Base-by-base conservation (phyloP, 2,797 vertebrate species). In the Thaleichthys pacificus region DNA sequence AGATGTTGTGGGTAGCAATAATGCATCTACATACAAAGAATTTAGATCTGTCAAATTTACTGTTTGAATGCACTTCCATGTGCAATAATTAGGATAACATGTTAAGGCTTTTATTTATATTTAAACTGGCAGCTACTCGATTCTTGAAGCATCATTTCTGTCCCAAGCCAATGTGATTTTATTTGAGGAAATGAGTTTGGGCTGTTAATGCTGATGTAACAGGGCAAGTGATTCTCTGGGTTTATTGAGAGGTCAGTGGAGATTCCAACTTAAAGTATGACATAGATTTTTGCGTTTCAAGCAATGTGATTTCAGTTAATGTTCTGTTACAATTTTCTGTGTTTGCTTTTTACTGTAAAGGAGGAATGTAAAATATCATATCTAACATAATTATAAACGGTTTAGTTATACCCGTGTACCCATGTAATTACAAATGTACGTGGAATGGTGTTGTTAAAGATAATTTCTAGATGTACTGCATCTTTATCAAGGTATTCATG, bases 131-230 rank as follows among this genome's bases (percentile, higher is more conserved):
- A 4, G 68, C 8, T 7, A 32, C 17, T 5, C 11, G 54, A 42
- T 49, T 35, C 21, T 19, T 1, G 42, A 32, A 15, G 47, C 4
- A 67, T 76, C 61, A 80, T 77, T 78, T 24, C 73, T 68, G 73
- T 60, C 56, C 73, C 5, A 1, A 15, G 69, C 63, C 54, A 57
- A 77, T 57, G 71, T 69, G 68, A 79, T 77, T 75, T 78, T 72
- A 84, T 81, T 82, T 76, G 72, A 83, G 66, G 73, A 68, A 79
- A 79, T 71, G 62, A 71, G 72, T 66, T 70, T 4, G 61, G 42
- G 9, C 72, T 7, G 4, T 71, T 49, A 21, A 61, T 14, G 6
- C 38, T 70, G 80, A 82, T 70, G 74, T 5, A 78, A 80, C 72
- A 30, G 68, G 56, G 64, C 21, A 12, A 17, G 32, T 1, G 19